A percentile compares a stretch with the other conserved stretches of the same genome.
phyloP scores from a whole-genome alignment of 2,888 invertebrate genomes.

The Drosophila borealis region DNA sequence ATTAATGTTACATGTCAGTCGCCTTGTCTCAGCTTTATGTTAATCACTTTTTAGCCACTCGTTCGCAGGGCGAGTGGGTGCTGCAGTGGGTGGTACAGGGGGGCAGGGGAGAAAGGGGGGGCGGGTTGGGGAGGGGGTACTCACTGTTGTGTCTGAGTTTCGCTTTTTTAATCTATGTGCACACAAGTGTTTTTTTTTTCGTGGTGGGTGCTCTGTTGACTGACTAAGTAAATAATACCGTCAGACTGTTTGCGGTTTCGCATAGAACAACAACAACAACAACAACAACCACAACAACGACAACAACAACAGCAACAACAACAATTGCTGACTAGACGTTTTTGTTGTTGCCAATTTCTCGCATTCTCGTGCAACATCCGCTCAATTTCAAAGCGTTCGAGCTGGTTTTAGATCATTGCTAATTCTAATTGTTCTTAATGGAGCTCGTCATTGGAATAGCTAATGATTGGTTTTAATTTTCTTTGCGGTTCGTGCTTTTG shows the following conservation, averaged over 20 bases:
- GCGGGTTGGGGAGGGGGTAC: not conserved
- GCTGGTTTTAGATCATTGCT: not conserved
- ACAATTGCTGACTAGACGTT: constrained; percentile 7
- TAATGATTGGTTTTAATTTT: not conserved
- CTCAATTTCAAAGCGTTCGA: constrained; percentile 14
- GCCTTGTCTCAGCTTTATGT: constrained; percentile 47
- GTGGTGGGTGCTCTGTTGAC: constrained; percentile 16
- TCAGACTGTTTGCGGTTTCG: constrained; percentile 31
- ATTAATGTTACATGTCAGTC: constrained; percentile 52
- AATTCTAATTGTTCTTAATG: constrained; percentile 7
- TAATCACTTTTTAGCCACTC: constrained; percentile 52
- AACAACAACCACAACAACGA: not conserved
- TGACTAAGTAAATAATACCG: constrained; percentile 63
- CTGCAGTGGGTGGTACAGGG: too few species aligned
- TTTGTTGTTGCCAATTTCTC: constrained; percentile 15
- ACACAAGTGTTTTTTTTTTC: constrained; percentile 29
- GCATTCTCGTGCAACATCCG: constrained; percentile 49
- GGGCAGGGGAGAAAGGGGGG: not conserved
- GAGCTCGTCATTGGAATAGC: not conserved
- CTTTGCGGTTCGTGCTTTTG: not conserved
- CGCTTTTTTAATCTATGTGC: constrained; percentile 10
- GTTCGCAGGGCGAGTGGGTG: constrained; percentile 1
- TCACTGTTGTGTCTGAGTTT: constrained; percentile 7
- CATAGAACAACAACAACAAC: constrained; percentile 1
- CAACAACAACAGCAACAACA: constrained; percentile 1